Base-by-base conservation (phyloP, 2,797 vertebrate species). In the Tympanoctomys barrerae region DNA sequence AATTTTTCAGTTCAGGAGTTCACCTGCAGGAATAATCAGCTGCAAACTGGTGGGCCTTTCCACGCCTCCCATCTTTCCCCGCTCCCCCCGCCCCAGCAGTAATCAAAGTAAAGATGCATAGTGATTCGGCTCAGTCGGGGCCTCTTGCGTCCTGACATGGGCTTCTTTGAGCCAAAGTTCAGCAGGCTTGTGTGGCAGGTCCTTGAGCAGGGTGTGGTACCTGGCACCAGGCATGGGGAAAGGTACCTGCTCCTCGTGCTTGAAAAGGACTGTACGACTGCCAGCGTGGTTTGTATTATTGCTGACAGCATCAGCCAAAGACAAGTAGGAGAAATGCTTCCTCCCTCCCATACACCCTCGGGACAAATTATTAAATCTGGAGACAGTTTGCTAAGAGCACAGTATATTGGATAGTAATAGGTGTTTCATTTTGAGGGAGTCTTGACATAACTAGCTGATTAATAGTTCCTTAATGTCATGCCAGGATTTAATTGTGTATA, bases 381-480 rank as follows among this genome's bases (percentile, higher is more conserved):
- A 52, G 24, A 22, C 5, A 7, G 5, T 12, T 68, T 39, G 24
- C 84, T 73, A 57, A 61, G 54, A 90, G 11, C 13, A 1, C 46
- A 31, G 14, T 33, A n/a, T 49, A 4, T 11, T n/a, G 64, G 54
- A 36, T n/a, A 54, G 19, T 8, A 33, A 68, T 3, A 4, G 2
- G 62, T 31, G 66, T 93, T 92, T 85, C 54, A n/a, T 75, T 94
- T 98, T 88, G 94, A 92, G 0, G 89, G 87, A 0, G 71, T 94
- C 96, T 33, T 89, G 95, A 94, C 95, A 93, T 94, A 97, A 92
- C 97, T 97, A 97, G 97, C 75, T 95, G 90, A 96, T 92, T 97
- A 92, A 95, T 97, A 97, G 93, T 97, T 97, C 96, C 96, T 97
- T 97, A 95, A 92, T 94, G 90, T 92, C 92, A 94, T 96, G 96